Evolutionary conservation across 2,888 invertebrate genomes (phyloP).

Genomic region (Julus scandinavius): DNA sequence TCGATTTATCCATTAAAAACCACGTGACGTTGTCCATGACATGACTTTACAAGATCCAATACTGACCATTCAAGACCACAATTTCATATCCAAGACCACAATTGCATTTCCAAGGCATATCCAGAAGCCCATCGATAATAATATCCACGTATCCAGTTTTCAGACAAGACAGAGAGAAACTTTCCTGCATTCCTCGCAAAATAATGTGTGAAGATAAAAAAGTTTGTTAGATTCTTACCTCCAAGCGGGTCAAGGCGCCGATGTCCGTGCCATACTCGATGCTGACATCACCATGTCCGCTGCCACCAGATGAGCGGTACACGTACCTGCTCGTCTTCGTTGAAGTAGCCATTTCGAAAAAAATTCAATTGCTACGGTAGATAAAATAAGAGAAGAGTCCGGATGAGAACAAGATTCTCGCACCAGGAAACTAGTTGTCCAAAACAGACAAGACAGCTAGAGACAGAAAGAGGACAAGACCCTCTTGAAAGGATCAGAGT

Average conservation of each 20-base stretch:
- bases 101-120: not conserved
- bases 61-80: no score
- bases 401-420: not conserved
- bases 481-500: not conserved
- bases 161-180: not conserved
- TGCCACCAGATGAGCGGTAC: constrained; percentile 85
- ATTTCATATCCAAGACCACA: not conserved
- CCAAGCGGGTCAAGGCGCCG: constrained; percentile 93
- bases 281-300: constrained; percentile 81
- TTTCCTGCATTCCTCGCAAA: not conserved
- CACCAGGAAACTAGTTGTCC: not conserved
- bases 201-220: not conserved
- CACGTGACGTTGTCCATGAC: no score
- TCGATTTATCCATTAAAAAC: no score
- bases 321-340: constrained; percentile 80
- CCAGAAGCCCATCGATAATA: not conserved
- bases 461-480: not conserved
- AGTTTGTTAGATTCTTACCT: constrained; percentile 75
- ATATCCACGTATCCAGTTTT: not conserved
- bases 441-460: not conserved
- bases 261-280: constrained; percentile 95
- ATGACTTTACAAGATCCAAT: no score
- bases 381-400: constrained; percentile 20
- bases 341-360: constrained; percentile 65
- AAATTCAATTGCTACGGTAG: constrained; percentile 17